Conservation (phyloP, 2,888 invertebrate genomes). For the Morpho deidamia region DNA sequence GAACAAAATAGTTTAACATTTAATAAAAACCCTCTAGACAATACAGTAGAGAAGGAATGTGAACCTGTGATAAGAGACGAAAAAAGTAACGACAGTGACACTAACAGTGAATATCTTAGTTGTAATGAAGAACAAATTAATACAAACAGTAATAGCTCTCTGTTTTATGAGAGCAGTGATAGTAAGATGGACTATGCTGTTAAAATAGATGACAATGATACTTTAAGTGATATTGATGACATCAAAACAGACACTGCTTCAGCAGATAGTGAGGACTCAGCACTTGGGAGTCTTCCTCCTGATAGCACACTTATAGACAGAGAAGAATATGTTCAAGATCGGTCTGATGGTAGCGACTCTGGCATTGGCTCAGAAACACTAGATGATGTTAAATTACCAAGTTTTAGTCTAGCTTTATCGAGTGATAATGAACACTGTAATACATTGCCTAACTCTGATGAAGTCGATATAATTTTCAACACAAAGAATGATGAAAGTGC, state of each 20-base stretch:
- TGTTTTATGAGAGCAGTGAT: constrained; percentile 74
- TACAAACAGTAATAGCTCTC: constrained; percentile 61
- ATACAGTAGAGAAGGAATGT: constrained; percentile 38
- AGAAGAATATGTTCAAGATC: constrained; percentile 80
- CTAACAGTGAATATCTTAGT: constrained; percentile 62
- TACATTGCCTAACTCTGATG: constrained; percentile 21
- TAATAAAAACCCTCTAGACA: constrained; percentile 27
- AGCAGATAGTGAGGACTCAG: constrained; percentile 80
- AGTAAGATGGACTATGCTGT: constrained; percentile 69
- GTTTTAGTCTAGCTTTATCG: constrained; percentile 53
- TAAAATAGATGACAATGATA: constrained; percentile 72
- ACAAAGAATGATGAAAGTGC: constrained; percentile 30
- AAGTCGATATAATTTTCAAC: constrained; percentile 22
- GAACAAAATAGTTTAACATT: constrained; percentile 26
- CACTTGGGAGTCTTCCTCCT: constrained; percentile 79
- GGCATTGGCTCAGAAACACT: constrained; percentile 87
- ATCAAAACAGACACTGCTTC: constrained; percentile 73
- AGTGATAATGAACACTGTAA: constrained; percentile 42
- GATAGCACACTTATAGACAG: constrained; percentile 60
- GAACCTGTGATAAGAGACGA: constrained; percentile 50
- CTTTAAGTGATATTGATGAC: constrained; percentile 73
- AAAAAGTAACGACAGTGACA: constrained; percentile 61
- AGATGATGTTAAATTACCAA: constrained; percentile 73
- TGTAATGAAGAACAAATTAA: constrained; percentile 63
- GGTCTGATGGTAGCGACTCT: constrained; percentile 91